A percentile compares a stretch with the other conserved stretches of the same genome.
Evolutionary conservation across 1,140 invertebrate species (phyloP).

Genomic region (Limonius californicus): DNA sequence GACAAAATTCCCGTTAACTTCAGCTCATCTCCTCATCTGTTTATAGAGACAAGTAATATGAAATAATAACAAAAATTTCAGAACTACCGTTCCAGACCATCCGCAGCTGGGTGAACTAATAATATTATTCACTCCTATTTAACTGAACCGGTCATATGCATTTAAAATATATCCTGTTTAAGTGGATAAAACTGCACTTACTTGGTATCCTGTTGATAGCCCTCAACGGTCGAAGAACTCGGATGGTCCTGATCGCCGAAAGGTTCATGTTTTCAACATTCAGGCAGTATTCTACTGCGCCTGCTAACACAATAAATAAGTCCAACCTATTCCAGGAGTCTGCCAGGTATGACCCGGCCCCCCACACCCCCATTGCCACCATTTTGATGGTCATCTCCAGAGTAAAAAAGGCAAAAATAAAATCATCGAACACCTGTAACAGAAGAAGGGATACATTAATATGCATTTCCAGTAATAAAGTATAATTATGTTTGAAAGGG

Average conservation of each 20-base stretch:
- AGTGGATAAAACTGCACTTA: too few relatives aligned
- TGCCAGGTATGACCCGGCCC: conserved; percentile 90
- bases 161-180: too few relatives aligned
- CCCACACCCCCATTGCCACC: conserved; percentile 97
- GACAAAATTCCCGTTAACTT: too few relatives aligned
- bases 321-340: conserved; percentile 99
- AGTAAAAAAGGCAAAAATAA: conserved; percentile 97
- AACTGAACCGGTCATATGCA: too few relatives aligned
- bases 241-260: conserved; percentile 95
- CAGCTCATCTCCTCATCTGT: too few relatives aligned
- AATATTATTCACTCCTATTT: too few relatives aligned
- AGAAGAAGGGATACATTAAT: conserved; percentile 9
- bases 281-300: conserved; percentile 87
- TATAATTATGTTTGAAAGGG: not conserved
- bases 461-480: conserved; percentile 14
- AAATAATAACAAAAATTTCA: too few relatives aligned
- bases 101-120: too few relatives aligned
- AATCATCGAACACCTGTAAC: conserved; percentile 91
- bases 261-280: conserved; percentile 97
- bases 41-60: too few relatives aligned
- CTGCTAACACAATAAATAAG: conserved; percentile 96
- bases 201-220: conserved; percentile 99
- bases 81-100: too few relatives aligned
- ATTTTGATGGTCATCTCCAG: conserved; percentile 97
- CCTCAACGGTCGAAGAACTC: conserved; percentile 90